These are phyloP conservation scores for Quadroppia sp. DNA, from an alignment of 2,888 invertebrate genomes.

Conservation along the genomic window DNA sequence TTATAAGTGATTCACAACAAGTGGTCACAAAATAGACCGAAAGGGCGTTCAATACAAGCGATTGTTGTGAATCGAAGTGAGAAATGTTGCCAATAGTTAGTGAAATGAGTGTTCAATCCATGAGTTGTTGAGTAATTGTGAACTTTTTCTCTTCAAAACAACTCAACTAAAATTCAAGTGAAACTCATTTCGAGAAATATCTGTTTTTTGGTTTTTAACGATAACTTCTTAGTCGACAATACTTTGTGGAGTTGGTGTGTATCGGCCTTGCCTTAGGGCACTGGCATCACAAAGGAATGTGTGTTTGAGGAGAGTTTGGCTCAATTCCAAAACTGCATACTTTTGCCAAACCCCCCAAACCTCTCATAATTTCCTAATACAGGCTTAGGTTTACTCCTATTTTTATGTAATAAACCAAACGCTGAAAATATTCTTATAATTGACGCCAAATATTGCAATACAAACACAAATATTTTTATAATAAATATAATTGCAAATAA, in stretches of 20 bases:
- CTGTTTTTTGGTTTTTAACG: background rate
- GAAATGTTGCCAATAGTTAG: background rate
- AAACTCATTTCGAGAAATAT: background rate
- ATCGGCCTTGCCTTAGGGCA: background rate
- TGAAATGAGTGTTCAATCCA: background rate
- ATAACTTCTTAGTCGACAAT: background rate
- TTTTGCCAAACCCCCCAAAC: background rate
- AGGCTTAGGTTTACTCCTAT: constrained; percentile 5
- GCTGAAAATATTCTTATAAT: too few species aligned
- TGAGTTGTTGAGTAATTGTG: background rate
- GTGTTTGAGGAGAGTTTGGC: background rate
- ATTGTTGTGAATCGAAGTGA: too few species aligned
- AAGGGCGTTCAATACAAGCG: background rate
- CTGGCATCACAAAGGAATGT: background rate
- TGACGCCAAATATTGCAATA: too few species aligned
- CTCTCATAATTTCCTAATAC: constrained; percentile 1
- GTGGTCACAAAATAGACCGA: background rate
- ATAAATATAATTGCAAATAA: too few species aligned
- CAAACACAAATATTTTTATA: too few species aligned
- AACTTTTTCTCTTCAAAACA: background rate
- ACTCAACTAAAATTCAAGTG: constrained; percentile 5
- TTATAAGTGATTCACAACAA: background rate
- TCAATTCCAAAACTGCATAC: constrained; percentile 1
- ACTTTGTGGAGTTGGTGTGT: background rate
- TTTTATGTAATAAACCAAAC: constrained; percentile 5